Base-by-base conservation (phyloP, 2,797 vertebrate genomes). In the Oceanodroma leucorhoa region DNA sequence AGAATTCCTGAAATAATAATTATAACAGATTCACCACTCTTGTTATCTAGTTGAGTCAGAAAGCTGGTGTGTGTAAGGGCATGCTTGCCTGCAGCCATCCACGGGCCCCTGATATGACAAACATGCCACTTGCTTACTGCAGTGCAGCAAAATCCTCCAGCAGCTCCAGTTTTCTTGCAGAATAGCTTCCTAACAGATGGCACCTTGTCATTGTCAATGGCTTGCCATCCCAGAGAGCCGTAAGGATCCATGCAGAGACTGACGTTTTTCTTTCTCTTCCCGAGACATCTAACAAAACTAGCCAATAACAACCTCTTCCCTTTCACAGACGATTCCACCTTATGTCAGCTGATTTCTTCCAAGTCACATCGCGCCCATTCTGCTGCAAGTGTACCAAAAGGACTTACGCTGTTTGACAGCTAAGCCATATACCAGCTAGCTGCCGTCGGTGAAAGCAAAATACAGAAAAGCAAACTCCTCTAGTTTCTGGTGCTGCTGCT, bases 341-440 rank as follows among this genome's bases (percentile, higher is more conserved):
- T 97, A 97, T 98, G 97, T 96, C 65, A 91, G 82, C 91, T 94
- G 96, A 95, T 97, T 96, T 92, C 76, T 98, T 97, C 96, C 97
- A 97, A 97, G 92, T 93, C 92, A 92, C 87, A 87, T 95, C 0
- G 0, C 21, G 9, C 48, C 76, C 36, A 16, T 91, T 96, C 36
- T 90, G 77, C 89, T 96, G 43, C 93, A 94, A 95, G 80, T 45
- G 54, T 21, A 43, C 95, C 95, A 94, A 97, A 72, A 97, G 76
- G 89, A 71, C 92, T 96, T 93, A 89, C 10, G 14, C 45, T 92
- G 30, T 95, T 95, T 97, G 97, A 97, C 92, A 97, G 91, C 61
- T 96, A 81, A 95, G 84, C 88, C 85, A 7, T 91, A 84, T 50
- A 83, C 70, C 83, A 95, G 95, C 85, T 89, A 89, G 60, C 57